Evolutionary conservation across 2,113 vertebrate genomes (phyloP).

Genomic region (Phrynosoma platyrhinos): DNA sequence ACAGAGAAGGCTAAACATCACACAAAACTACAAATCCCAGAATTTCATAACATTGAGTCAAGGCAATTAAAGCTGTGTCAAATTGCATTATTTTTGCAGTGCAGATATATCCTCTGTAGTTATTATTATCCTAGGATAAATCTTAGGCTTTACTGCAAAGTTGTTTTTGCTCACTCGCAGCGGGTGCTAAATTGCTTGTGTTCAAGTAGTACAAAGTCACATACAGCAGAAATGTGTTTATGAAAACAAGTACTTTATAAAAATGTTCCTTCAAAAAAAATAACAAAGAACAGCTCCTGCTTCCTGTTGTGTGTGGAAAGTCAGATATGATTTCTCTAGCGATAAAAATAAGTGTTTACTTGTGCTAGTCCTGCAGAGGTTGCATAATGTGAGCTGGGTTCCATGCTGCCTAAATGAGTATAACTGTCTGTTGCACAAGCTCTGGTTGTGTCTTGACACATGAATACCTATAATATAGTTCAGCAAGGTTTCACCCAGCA

Average conservation of each 20-base stretch:
- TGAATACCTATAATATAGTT: neutral
- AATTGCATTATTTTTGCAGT: too few relatives aligned
- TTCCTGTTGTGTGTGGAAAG: neutral
- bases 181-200: neutral
- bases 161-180: neutral
- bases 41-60: too few relatives aligned
- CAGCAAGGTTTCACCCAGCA: neutral
- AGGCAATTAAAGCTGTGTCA: too few relatives aligned
- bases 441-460: neutral
- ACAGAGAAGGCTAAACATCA: too few relatives aligned
- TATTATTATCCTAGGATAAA: too few relatives aligned
- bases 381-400: neutral
- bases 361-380: neutral
- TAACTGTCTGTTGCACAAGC: neutral
- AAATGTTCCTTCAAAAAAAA: neutral
- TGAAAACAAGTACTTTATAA: neutral
- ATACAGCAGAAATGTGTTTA: neutral
- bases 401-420: too few relatives aligned
- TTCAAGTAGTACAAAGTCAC: neutral
- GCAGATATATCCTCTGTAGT: too few relatives aligned
- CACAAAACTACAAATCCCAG: too few relatives aligned
- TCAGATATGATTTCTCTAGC: neutral
- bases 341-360: slow-evolving; percentile 10
- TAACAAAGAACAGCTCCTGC: neutral
- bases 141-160: neutral